Base-by-base conservation (phyloP, 2,888 invertebrate genomes). In the Dexiosoma caninum region DNA sequence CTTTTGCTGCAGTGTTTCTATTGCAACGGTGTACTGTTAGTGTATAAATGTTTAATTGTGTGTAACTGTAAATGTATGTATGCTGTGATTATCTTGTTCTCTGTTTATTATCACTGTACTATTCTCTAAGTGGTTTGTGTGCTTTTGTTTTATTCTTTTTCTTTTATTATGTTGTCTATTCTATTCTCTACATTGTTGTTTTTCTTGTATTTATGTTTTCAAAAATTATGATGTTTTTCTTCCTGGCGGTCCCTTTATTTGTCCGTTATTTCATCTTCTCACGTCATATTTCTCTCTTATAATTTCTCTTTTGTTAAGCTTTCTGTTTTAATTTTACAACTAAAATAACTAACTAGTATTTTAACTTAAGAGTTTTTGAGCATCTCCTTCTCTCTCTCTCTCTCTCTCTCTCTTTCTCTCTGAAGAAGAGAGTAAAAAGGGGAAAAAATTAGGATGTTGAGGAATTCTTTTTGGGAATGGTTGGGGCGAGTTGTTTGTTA, bases 271-370 rank as follows among this genome's bases (percentile, higher is more conserved):
- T 78, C 75, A 57, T 77, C 46, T 66, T 49, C 55, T 66, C 40
- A 19, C 32, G 55, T 74, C 66, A 60, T 59, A 51, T 10, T 51
- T 78, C 27, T 71, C 40, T 77, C 55, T 44, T 81, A 8, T 49
- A 21, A 23, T 60, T 62, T 32, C 37, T 71, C 40, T 35, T 80
- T 71, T 66, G 72, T 77, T 76, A 76, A 76, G 76, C 72, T 81
- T 72, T 76, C 70, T 60, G 71, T 81, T 83, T 79, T 75, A 83
- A 84, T 78, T 84, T 84, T 85, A 86, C 85, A 86, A 85, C 85
- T 85, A 85, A 85, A 85, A 84, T 85, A 86, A 85, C 85, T 86
- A 85, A 84, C 86, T 85, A 84, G 78, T 82, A 71, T 69, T 74
- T 81, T 70, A 77, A 77, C 81, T 81, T 77, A 81, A 81, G 77